Conservation (phyloP, 2,797 vertebrate species). For the Danionella dracula region DNA sequence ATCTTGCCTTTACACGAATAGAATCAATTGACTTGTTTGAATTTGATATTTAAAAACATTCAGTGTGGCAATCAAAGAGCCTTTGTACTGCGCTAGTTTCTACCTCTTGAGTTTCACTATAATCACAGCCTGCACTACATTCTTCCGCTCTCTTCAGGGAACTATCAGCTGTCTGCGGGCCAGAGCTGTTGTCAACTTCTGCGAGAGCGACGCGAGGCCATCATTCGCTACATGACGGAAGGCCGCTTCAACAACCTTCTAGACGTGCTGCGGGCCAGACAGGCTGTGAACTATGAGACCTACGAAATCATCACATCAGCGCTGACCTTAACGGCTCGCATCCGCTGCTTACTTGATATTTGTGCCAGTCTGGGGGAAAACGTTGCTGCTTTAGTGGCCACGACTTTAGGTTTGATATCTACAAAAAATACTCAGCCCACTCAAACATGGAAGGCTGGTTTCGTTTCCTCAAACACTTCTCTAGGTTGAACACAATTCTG, state of each 20-base stretch:
- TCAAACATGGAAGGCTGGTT: constrained; percentile 1
- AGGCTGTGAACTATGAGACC: constrained; percentile 46
- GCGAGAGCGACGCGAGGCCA: constrained; percentile 36
- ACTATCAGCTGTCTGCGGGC: background rate
- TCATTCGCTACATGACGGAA: constrained; percentile 62
- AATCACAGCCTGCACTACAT: background rate
- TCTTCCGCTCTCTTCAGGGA: background rate
- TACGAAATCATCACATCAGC: constrained; percentile 60
- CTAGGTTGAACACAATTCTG: background rate
- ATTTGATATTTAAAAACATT: too few relatives aligned
- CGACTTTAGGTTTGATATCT: constrained; percentile 47
- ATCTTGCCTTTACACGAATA: too few relatives aligned
- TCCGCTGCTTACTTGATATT: constrained; percentile 63
- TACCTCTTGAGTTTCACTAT: background rate
- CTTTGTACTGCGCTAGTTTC: background rate
- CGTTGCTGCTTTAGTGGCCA: constrained; percentile 52
- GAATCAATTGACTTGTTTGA: too few relatives aligned
- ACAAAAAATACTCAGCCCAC: background rate
- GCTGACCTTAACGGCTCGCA: constrained; percentile 54
- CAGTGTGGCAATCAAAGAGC: background rate
- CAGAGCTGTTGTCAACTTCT: constrained; percentile 33
- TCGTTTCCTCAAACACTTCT: background rate
- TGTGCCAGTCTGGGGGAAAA: constrained; percentile 64
- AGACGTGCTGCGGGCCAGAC: constrained; percentile 57
- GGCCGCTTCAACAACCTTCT: constrained; percentile 65